A percentile compares a stretch with the other conserved stretches of the same genome.
These are phyloP conservation scores for Heliangelus exortis DNA, from an alignment of 2,797 vertebrate species.

Conservation along the genomic window DNA sequence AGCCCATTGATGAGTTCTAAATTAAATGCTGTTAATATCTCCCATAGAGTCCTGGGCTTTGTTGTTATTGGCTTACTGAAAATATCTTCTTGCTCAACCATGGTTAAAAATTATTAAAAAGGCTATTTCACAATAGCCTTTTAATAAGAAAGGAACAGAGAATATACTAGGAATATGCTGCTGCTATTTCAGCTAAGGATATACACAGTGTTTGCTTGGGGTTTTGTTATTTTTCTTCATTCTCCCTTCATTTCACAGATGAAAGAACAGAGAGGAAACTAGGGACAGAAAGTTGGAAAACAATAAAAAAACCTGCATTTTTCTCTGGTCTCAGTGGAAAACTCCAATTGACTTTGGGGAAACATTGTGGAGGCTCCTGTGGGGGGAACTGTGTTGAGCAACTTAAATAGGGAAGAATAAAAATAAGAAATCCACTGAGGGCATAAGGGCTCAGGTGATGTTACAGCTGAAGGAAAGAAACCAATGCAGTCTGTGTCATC, in stretches of 20 bases:
- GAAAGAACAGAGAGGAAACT: not conserved
- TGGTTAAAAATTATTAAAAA: not conserved
- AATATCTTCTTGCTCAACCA: not conserved
- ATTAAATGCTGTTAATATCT: not conserved
- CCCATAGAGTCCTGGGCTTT: not conserved
- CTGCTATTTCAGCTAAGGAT: not conserved
- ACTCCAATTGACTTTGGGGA: not conserved
- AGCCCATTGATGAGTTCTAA: not conserved
- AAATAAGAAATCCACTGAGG: not conserved
- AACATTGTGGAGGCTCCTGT: not conserved
- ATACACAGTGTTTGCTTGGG: not conserved
- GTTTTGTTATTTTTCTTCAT: accelerated
- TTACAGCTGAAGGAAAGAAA: not conserved
- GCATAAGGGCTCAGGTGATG: accelerated
- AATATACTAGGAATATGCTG: not conserved
- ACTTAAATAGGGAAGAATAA: not conserved
- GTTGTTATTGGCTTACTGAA: not conserved
- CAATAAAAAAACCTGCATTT: not conserved
- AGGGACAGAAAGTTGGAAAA: not conserved
- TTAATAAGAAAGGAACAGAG: not conserved
- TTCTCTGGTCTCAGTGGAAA: not conserved
- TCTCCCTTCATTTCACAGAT: not conserved
- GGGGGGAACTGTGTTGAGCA: accelerated
- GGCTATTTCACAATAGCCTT: not conserved
- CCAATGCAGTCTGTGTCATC: not conserved